These are phyloP conservation scores for Decapterus maruadsi DNA, from an alignment of 2,797 vertebrate species.

Conservation along the genomic window DNA sequence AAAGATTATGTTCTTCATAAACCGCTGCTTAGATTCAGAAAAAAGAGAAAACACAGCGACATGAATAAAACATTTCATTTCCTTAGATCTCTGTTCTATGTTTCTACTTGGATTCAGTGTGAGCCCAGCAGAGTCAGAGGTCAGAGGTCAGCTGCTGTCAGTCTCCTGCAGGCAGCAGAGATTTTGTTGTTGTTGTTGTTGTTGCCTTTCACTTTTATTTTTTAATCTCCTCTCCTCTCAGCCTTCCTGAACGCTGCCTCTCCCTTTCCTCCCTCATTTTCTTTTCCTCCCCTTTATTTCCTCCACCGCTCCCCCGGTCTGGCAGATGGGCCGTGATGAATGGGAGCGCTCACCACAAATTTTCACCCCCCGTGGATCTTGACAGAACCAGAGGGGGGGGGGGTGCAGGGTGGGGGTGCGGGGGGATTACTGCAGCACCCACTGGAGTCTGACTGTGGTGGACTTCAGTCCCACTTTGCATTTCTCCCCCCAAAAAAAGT, in stretches of 20 bases:
- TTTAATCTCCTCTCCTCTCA: not conserved
- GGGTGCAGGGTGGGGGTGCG: too few species aligned
- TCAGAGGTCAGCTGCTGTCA: not conserved
- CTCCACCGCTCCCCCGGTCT: not conserved
- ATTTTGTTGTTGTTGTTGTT: not conserved
- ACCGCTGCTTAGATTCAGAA: too few species aligned
- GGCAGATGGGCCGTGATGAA: slow-evolving; percentile 40
- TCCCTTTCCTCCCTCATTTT: not conserved
- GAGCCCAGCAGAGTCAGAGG: not conserved
- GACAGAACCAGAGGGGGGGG: not conserved
- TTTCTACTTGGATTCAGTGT: not conserved
- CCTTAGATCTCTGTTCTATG: not conserved
- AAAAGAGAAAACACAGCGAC: not conserved
- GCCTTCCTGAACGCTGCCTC: not conserved
- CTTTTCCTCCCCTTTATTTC: not conserved
- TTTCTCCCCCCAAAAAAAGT: not conserved
- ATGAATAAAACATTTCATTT: not conserved
- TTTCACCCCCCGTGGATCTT: slow-evolving; percentile 7
- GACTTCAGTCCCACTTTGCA: not conserved
- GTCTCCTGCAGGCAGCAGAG: not conserved
- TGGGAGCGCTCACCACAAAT: slow-evolving; percentile 8
- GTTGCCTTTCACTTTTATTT: not conserved
- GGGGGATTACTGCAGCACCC: slow-evolving; percentile 11
- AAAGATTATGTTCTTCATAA: too few species aligned
- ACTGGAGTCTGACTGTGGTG: not conserved